Evolutionary conservation across 2,797 vertebrate genomes (phyloP).

Genomic region (Arctocebus calabarensis): DNA sequence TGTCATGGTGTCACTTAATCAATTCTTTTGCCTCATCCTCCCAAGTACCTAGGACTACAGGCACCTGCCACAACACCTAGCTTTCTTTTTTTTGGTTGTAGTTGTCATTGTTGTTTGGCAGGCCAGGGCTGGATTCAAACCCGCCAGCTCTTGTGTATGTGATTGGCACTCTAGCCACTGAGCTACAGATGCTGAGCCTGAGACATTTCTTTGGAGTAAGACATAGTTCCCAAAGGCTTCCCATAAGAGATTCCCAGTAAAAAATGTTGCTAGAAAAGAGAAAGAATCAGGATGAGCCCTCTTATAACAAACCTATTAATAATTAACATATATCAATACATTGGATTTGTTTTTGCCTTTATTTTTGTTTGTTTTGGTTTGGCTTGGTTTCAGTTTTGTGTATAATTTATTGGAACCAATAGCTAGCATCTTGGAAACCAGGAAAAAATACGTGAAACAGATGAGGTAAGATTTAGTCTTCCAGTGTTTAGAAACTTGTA

Average conservation of each 20-base stretch:
- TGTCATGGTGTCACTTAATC: too few relatives aligned
- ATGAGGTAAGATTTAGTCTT: neutral
- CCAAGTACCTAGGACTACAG: too few relatives aligned
- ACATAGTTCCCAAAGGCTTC: neutral
- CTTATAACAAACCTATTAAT: neutral
- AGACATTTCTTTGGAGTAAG: neutral
- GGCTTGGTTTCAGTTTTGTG: neutral
- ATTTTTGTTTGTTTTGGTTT: neutral
- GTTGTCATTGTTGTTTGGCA: too few relatives aligned
- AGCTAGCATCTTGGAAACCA: neutral
- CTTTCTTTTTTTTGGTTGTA: too few relatives aligned
- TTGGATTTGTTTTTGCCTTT: neutral
- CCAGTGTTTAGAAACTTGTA: neutral
- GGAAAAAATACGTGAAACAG: neutral
- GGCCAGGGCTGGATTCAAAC: too few relatives aligned
- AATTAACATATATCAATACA: neutral
- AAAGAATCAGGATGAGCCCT: neutral
- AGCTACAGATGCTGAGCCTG: neutral
- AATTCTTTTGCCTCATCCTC: too few relatives aligned
- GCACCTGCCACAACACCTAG: too few relatives aligned
- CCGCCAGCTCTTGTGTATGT: neutral
- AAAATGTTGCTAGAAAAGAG: neutral
- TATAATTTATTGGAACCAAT: neutral
- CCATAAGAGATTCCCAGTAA: neutral
- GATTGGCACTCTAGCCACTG: too few relatives aligned